phyloP scores from a whole-genome alignment of 64 coral and sea anemone species.

The Pocillopora verrucosa region DNA sequence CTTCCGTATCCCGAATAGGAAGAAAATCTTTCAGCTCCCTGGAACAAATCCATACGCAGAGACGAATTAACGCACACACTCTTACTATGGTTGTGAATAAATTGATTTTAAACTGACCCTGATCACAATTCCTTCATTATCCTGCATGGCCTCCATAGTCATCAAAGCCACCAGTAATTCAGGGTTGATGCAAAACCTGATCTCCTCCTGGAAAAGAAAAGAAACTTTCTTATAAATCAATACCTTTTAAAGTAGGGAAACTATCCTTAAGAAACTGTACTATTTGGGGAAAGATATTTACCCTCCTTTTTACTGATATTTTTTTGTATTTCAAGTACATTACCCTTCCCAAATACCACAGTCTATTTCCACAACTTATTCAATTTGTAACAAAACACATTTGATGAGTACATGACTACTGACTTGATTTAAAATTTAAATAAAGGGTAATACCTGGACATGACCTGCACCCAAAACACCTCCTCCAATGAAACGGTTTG shows the following conservation, averaged over 20 bases:
- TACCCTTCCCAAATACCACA: not conserved
- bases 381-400: no score
- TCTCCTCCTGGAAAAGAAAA: slow-evolving; percentile 51
- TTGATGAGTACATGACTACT: not conserved
- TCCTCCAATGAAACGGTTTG: slow-evolving; percentile 27
- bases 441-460: slow-evolving; percentile 4
- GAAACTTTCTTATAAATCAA: not conserved
- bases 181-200: slow-evolving; percentile 66
- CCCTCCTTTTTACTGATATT: no score
- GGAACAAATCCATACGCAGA: not conserved
- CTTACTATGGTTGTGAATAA: not conserved
- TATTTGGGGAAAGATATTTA: no score
- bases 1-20: slow-evolving; percentile 52
- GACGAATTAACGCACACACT: not conserved
- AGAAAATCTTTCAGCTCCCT: slow-evolving; percentile 81
- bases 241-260: not conserved
- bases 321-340: not conserved
- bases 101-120: slow-evolving; percentile 46
- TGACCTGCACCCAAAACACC: slow-evolving; percentile 31
- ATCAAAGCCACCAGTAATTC: slow-evolving; percentile 54
- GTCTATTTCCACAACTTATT: no score
- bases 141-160: slow-evolving; percentile 61
- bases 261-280: not conserved
- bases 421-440: not conserved
- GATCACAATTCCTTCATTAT: slow-evolving; percentile 74